Base-by-base conservation (phyloP, 2,888 invertebrate species). In the Meloe dianella region DNA sequence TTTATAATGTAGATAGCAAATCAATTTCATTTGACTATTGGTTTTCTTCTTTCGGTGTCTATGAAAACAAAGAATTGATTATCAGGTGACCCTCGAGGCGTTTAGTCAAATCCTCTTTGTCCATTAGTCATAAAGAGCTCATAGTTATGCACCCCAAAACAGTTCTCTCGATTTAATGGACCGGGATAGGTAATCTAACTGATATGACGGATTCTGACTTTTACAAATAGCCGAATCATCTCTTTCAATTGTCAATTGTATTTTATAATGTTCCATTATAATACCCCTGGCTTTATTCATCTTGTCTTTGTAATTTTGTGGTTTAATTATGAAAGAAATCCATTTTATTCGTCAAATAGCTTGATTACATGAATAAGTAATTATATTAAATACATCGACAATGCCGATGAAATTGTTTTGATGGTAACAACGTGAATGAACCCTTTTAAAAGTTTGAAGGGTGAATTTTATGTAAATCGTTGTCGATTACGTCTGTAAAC, bases 401-500 rank as follows among this genome's bases (percentile, higher is more conserved):
- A 41, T 67, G 30, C 35, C 20, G 57, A 66, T 69, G 66, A 68
- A 68, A 68, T 68, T 68, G 68, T 68, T 68, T 68, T 68, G 66
- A 66, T 69, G 64, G 57, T 69, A 69, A 69, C 59, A 64, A 64
- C 64, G 59, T 27, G 60, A 69, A 69, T 54, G 54, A 27, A 69
- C 69, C 69, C 69, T 66, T 69, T 69, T 69, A 69, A 69, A 69
- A 66, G 63, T 69, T 69, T 63, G 56, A 58, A 63, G 69, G 67
- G 71, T 72, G 71, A 70, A 73, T 75, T 75, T 72, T 71, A 75
- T 74, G 75, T 71, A 75, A 75, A 75, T 74, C 74, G 74, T 62
- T 67, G 66, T 68, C 74, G 76, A 75, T 77, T 77, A 74, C 74
- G 74, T 76, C 70, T 72, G 75, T 75, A 76, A 77, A 77, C 76